phyloP scores from a whole-genome alignment of 1,140 invertebrate species.

The Cyclargus thomasi region DNA sequence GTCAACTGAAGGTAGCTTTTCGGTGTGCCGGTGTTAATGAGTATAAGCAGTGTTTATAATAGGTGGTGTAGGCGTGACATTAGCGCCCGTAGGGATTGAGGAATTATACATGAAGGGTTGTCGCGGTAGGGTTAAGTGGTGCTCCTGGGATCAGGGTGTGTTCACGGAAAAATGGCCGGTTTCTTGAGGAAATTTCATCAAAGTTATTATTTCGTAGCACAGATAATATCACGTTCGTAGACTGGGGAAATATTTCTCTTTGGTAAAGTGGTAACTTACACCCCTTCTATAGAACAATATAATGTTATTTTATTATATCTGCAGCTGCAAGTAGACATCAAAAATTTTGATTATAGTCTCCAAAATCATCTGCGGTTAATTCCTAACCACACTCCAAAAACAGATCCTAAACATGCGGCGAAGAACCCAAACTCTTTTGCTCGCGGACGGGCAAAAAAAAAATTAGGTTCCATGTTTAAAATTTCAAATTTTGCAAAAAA shows the following conservation, averaged over 20 bases:
- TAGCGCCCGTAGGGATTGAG: conserved; percentile 59
- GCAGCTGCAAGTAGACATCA: not conserved
- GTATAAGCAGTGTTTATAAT: conserved; percentile 48
- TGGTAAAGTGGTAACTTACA: not conserved
- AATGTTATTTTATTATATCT: not conserved
- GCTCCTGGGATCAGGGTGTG: conserved; percentile 46
- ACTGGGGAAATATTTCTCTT: too few relatives aligned
- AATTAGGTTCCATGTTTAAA: not conserved
- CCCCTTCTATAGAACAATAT: too few relatives aligned
- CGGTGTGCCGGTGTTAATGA: conserved; percentile 31
- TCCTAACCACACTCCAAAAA: not conserved
- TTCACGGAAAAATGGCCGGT: conserved; percentile 56
- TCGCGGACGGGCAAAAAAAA: not conserved
- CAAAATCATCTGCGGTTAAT: not conserved
- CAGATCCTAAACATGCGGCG: not conserved
- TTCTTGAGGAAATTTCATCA: conserved; percentile 2
- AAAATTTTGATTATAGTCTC: not conserved
- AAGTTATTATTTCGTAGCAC: not conserved
- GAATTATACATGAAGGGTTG: conserved; percentile 69
- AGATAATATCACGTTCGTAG: not conserved
- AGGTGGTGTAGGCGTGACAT: conserved; percentile 67
- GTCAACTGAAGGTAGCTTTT: conserved; percentile 32
- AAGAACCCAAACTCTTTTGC: not conserved
- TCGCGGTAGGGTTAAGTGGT: conserved; percentile 62
- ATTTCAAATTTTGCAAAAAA: conserved; percentile 14